A percentile compares a stretch with the other conserved stretches of the same genome.
phyloP scores from a whole-genome alignment of 2,888 invertebrate genomes.

The Xestia sexstrigata region DNA sequence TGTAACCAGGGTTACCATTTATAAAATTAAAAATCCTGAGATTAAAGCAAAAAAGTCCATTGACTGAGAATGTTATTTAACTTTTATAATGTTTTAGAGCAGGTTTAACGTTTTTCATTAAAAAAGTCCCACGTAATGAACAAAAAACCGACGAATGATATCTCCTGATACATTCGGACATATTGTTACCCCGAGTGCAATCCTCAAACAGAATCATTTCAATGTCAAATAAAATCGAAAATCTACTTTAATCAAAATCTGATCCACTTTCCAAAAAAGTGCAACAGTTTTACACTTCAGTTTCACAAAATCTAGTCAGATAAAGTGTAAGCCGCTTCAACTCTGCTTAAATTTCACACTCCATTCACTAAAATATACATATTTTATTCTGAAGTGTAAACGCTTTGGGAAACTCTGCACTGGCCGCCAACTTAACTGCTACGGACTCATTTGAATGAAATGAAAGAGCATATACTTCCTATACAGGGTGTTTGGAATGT shows the following conservation, averaged over 20 bases:
- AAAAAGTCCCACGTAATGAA: neutral
- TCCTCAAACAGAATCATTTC: neutral
- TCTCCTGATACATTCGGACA: neutral
- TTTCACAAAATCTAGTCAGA: slow-evolving; percentile 36
- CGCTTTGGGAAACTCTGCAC: slow-evolving; percentile 63
- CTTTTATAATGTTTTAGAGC: neutral
- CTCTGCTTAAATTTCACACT: slow-evolving; percentile 47
- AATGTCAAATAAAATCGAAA: neutral
- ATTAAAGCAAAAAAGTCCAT: neutral
- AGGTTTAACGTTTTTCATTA: neutral
- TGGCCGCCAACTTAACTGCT: slow-evolving; percentile 59
- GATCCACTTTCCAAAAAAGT: neutral
- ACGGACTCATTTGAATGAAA: slow-evolving; percentile 71
- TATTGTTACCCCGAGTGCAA: neutral
- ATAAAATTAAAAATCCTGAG: neutral
- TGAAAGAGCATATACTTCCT: slow-evolving; percentile 35
- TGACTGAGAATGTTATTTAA: neutral
- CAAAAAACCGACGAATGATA: neutral
- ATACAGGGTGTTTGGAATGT: slow-evolving; percentile 41
- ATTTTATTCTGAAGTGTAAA: slow-evolving; percentile 63
- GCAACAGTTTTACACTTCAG: slow-evolving; percentile 21
- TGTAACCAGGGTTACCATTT: neutral
- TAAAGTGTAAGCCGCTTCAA: slow-evolving; percentile 49
- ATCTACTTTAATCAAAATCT: neutral
- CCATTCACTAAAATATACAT: slow-evolving; percentile 59